These are phyloP conservation scores for Moxostoma hubbsi DNA, from an alignment of 2,797 vertebrate species.

Conservation along the genomic window DNA sequence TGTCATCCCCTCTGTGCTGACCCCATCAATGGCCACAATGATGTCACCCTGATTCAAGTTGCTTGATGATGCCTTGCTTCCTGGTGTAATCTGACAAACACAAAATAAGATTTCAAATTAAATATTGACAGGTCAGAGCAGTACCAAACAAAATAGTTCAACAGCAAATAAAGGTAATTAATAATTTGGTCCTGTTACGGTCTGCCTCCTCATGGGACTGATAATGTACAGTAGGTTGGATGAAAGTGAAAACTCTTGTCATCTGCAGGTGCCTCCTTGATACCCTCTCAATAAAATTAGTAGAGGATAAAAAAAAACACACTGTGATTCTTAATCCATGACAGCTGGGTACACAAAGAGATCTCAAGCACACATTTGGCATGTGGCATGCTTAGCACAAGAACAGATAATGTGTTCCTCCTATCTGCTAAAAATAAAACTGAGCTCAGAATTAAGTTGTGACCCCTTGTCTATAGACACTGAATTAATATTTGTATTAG, in stretches of 20 bases:
- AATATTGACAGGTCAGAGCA: slow-evolving; percentile 8
- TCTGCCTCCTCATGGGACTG: neutral
- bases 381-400: neutral
- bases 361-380: slow-evolving; percentile 26
- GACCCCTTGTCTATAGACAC: neutral
- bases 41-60: slow-evolving; percentile 92
- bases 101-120: neutral
- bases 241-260: no score
- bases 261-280: neutral
- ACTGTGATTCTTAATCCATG: slow-evolving; percentile 26
- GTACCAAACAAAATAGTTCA: slow-evolving; percentile 6
- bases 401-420: slow-evolving; percentile 35
- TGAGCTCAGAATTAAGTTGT: neutral
- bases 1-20: slow-evolving; percentile 94
- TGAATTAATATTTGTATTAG: neutral
- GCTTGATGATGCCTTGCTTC: slow-evolving; percentile 92
- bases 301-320: slow-evolving; percentile 24
- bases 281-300: slow-evolving; percentile 16
- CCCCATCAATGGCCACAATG: slow-evolving; percentile 94
- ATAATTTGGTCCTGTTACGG: neutral
- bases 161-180: neutral
- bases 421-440: slow-evolving; percentile 6
- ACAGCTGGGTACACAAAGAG: slow-evolving; percentile 46
- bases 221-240: neutral
- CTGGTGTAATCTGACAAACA: slow-evolving; percentile 86